phyloP scores from a whole-genome alignment of 2,113 vertebrate genomes.

The Mesembrinibis cayennensis region DNA sequence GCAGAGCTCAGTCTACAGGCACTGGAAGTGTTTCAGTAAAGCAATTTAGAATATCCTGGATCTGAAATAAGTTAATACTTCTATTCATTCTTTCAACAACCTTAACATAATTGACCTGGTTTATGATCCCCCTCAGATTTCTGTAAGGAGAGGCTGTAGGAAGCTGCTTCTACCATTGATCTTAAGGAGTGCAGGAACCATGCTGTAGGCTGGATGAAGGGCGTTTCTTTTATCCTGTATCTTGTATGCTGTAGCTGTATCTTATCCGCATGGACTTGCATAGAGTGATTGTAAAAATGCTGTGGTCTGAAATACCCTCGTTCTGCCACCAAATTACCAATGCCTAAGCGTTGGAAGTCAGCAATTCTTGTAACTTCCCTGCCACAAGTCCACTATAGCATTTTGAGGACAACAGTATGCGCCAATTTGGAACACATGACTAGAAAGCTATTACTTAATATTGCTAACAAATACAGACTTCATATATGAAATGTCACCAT shows the following conservation, averaged over 20 bases:
- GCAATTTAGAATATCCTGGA: not conserved
- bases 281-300: not conserved
- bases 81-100: not conserved
- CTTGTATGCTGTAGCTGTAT: not conserved
- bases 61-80: not conserved
- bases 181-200: not conserved
- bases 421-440: not conserved
- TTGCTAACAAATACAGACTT: not conserved
- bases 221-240: not conserved
- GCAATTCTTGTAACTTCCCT: not conserved
- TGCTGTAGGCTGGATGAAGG: not conserved
- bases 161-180: not conserved
- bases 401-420: not conserved
- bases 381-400: not conserved
- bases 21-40: not conserved
- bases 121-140: not conserved
- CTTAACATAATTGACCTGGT: not conserved
- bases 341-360: not conserved
- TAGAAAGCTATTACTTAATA: not conserved
- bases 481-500: not conserved
- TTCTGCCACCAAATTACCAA: not conserved
- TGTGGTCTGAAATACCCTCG: not conserved
- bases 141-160: not conserved
- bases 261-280: not conserved
- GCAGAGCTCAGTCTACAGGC: not conserved